A percentile compares a stretch with the other conserved stretches of the same genome.
Conservation (phyloP, 2,888 invertebrate genomes). For the Dexiosoma caninum region DNA sequence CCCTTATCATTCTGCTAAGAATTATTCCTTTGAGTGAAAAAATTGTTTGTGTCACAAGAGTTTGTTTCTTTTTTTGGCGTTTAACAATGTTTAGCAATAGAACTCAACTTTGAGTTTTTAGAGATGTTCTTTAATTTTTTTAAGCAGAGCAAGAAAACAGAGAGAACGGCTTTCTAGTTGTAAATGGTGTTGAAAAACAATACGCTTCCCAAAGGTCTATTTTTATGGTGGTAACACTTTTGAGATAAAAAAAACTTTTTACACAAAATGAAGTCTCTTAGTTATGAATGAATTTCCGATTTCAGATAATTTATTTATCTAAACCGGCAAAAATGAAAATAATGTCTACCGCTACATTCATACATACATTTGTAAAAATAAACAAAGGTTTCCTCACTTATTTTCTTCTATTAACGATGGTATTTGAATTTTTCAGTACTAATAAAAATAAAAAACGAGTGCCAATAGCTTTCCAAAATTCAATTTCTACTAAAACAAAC, state of each 20-base stretch:
- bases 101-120: constrained; percentile 39
- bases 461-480: too few species aligned
- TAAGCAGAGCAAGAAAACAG: neutral
- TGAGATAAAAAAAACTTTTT: neutral
- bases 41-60: neutral
- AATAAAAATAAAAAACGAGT: too few species aligned
- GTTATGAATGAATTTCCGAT: neutral
- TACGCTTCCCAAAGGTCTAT: constrained; percentile 29
- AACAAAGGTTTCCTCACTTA: too few species aligned
- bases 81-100: neutral
- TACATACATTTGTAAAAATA: too few species aligned
- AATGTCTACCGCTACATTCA: neutral
- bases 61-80: neutral
- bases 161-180: constrained; percentile 25
- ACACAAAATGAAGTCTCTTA: neutral
- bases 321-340: neutral
- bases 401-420: too few species aligned
- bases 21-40: constrained; percentile 30
- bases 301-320: constrained; percentile 14
- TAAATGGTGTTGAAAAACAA: constrained; percentile 34
- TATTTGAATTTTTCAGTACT: too few species aligned
- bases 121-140: neutral
- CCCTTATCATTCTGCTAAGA: neutral
- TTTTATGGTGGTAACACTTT: constrained; percentile 27
- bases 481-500: too few species aligned